Conservation (phyloP, 2,888 invertebrate species). For the Brachypalpus laphriformis region DNA sequence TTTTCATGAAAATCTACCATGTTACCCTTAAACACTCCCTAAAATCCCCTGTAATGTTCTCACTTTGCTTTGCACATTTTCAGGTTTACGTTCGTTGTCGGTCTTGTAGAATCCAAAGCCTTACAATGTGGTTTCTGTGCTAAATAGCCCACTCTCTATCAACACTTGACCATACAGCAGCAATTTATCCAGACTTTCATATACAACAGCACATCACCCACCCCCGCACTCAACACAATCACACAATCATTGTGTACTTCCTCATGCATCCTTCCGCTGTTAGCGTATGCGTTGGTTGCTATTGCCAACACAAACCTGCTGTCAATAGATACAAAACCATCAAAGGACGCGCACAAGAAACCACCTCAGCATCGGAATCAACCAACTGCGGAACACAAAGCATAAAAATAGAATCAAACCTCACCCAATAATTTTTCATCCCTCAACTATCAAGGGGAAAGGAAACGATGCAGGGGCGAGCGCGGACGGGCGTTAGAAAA, state of each 20-base stretch:
- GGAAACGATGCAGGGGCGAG: constrained; percentile 16
- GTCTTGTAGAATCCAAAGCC: constrained; percentile 8
- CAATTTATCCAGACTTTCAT: constrained; percentile 22
- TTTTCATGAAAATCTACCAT: not conserved
- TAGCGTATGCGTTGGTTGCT: constrained; percentile 17
- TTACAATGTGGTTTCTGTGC: constrained; percentile 35
- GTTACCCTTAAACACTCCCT: constrained; percentile 5
- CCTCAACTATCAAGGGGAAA: constrained; percentile 35
- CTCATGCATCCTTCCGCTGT: not conserved
- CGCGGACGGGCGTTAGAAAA: not conserved
- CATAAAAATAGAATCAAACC: constrained; percentile 30
- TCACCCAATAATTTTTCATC: constrained; percentile 54
- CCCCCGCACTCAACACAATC: not conserved
- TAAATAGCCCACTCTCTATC: constrained; percentile 31
- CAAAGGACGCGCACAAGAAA: constrained; percentile 38
- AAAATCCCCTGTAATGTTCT: constrained; percentile 13
- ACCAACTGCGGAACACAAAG: constrained; percentile 40
- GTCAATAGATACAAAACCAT: constrained; percentile 29
- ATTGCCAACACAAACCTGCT: constrained; percentile 6
- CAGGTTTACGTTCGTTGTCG: not conserved
- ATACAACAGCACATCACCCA: not conserved
- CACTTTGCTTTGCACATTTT: constrained; percentile 2
- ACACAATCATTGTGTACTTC: constrained; percentile 2
- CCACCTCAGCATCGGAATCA: constrained; percentile 32
- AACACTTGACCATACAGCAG: constrained; percentile 49